Base-by-base conservation (phyloP, 2,797 vertebrate genomes). In the Kryptopterus vitreolus region DNA sequence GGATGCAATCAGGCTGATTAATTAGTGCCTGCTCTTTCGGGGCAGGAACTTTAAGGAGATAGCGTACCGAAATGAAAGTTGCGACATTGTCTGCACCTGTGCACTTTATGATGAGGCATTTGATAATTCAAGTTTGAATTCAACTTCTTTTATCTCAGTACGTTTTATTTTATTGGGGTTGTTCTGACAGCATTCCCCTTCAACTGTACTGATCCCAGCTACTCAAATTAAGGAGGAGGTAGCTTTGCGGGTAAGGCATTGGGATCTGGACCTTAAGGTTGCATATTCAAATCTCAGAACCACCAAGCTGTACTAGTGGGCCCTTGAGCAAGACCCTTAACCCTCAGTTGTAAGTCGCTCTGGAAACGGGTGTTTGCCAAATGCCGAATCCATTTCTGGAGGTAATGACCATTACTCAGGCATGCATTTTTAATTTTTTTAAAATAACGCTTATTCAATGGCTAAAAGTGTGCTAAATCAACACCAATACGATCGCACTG, bases 1-100 rank as follows among this genome's bases (percentile, higher is more conserved):
- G 52, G 74, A 86, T 66, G 86, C 87, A 86, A 89, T 85, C 74
- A 33, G 77, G 78, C 82, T 88, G 85, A 90, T 90, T 88, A 87
- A 89, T 90, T 83, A 57, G 61, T 83, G 74, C 79, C 68, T 86
- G 73, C 74, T 70, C 18, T 22, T 81, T 69, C 77, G 33, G 6
- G 15, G 80, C 66, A 76, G 59, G 81, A 82, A 78, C 80, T 81
- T 78, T 79, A 82, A 59, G 58, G 33, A 79, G 82, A 83, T 76
- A 43, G 63, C 4, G 18, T 79, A 69, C 20, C 38, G 20, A 81
- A 82, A 79, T 81, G 76, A 82, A 83, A 86, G 68, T 61, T 59
- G 16, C 48, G n/a, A 50, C 48, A 35, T 73, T 81, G 22, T 46
- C 31, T 66, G 68, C 11, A 74, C 68, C 3, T 43, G 22, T 73